These are phyloP conservation scores for Tridacna crocea DNA, from an alignment of 2,888 invertebrate genomes.

Conservation along the genomic window DNA sequence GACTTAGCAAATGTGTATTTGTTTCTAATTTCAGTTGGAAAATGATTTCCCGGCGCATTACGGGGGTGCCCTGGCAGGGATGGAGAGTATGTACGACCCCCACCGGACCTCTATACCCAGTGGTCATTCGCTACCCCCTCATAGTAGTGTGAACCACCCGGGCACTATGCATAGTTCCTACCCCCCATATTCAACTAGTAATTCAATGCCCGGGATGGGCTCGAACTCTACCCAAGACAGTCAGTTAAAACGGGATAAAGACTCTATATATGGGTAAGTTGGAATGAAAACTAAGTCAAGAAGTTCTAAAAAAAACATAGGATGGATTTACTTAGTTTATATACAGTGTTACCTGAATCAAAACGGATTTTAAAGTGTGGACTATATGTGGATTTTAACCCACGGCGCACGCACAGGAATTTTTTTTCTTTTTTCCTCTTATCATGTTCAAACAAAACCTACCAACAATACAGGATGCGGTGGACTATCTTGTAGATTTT, in stretches of 20 bases:
- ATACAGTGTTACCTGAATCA: too few relatives aligned
- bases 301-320: too few relatives aligned
- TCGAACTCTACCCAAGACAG: constrained; percentile 77
- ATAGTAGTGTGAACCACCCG: constrained; percentile 72
- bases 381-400: too few relatives aligned
- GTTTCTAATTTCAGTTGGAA: constrained; percentile 76
- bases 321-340: too few relatives aligned
- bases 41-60: constrained; percentile 78
- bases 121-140: constrained; percentile 70
- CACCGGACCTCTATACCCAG: constrained; percentile 71
- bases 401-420: too few relatives aligned
- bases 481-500: too few relatives aligned
- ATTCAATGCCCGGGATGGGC: constrained; percentile 69
- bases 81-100: constrained; percentile 76
- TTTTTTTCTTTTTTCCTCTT: too few relatives aligned
- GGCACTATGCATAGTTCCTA: constrained; percentile 72
- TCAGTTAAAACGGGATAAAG: constrained; percentile 94
- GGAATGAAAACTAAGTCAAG: background rate
- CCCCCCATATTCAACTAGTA: constrained; percentile 74
- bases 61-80: constrained; percentile 71
- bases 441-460: too few relatives aligned
- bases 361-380: too few relatives aligned
- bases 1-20: constrained; percentile 33
- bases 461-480: too few relatives aligned
- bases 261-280: constrained; percentile 98